Base-by-base conservation (phyloP, 2,797 vertebrate genomes). In the Lophius americanus region DNA sequence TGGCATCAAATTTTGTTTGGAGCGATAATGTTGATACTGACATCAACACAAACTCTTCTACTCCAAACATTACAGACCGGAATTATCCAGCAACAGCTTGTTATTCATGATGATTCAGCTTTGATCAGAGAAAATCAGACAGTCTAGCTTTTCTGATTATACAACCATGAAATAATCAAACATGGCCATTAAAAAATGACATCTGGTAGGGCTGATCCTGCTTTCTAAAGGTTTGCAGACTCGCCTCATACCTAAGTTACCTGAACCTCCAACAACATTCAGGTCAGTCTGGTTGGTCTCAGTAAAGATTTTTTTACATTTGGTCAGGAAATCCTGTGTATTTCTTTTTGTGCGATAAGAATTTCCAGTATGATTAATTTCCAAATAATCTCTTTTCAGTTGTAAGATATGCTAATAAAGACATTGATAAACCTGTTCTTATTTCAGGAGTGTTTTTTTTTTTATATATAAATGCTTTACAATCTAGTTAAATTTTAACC, bases 401-500 rank as follows among this genome's bases (percentile, higher is more conserved):
- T 78, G 47, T 76, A 78, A 78, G 77, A 68, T 55, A 67, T 23
- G 12, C 73, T 58, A 79, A 79, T 87, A 86, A 87, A 86, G 36
- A 49, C 35, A 82, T 79, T 60, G 82, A 82, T 62, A 52, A 85
- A 83, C 58, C 59, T 63, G 36, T 64, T 68, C 36, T 61, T 63
- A 42, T 82, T 9, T 12, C 13, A 53, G 50, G 41, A 12, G n/a
- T 33, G 3, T 70, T 79, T 73, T 44, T 70, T 64, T 9, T 32
- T 35, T 51, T 51, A n/a, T 54, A 57, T 69, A 46, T 69, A 47
- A 63, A 33, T 60, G 13, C 33, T 49, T 37, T 55, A 12, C 66
- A 73, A 43, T 52, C 4, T 38, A 37, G 6, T 75, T 57, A 42
- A 48, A 73, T 49, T 64, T 73, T 61, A 55, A 66, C 42, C 60